A percentile compares a stretch with the other conserved stretches of the same genome.
phyloP scores from a whole-genome alignment of 2,797 vertebrate genomes.

The Gobio occitaniae region DNA sequence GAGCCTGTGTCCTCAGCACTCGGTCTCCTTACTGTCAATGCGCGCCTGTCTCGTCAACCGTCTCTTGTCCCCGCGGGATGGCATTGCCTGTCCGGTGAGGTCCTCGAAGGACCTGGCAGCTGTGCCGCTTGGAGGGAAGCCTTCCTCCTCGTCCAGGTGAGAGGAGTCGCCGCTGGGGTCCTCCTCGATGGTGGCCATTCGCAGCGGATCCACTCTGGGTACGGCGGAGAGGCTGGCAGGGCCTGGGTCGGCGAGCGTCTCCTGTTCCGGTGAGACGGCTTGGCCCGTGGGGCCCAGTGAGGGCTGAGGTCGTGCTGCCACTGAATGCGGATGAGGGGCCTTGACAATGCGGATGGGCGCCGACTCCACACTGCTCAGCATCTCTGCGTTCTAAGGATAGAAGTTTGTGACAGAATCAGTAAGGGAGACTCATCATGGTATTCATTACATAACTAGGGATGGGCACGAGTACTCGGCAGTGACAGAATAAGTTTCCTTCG shows the following conservation, averaged over 20 bases:
- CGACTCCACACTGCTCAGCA: conserved; percentile 88
- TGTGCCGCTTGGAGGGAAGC: conserved; percentile 88
- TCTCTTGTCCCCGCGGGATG: conserved; percentile 80
- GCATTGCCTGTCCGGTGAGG: conserved; percentile 85
- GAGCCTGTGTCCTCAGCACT: conserved; percentile 80
- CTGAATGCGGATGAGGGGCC: conserved; percentile 63
- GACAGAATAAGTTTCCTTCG: background rate
- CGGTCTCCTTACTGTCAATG: conserved; percentile 93
- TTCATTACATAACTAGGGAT: background rate
- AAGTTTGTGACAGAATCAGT: conserved; percentile 38
- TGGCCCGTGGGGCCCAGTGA: conserved; percentile 50
- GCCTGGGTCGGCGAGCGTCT: conserved; percentile 60
- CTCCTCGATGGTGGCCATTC: conserved; percentile 97
- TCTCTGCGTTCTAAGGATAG: conserved; percentile 86
- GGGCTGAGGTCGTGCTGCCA: conserved; percentile 59
- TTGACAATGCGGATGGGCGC: conserved; percentile 87
- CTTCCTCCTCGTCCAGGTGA: conserved; percentile 85
- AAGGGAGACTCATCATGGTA: background rate
- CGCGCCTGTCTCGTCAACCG: conserved; percentile 89
- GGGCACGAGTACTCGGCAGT: conserved; percentile 1
- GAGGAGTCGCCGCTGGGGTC: conserved; percentile 90
- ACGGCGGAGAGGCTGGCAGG: conserved; percentile 72
- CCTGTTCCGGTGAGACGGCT: conserved; percentile 40
- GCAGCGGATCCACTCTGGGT: conserved; percentile 77
- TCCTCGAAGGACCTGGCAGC: conserved; percentile 92